Conservation (phyloP, 2,888 invertebrate genomes). For the Cepaea hortensis region DNA sequence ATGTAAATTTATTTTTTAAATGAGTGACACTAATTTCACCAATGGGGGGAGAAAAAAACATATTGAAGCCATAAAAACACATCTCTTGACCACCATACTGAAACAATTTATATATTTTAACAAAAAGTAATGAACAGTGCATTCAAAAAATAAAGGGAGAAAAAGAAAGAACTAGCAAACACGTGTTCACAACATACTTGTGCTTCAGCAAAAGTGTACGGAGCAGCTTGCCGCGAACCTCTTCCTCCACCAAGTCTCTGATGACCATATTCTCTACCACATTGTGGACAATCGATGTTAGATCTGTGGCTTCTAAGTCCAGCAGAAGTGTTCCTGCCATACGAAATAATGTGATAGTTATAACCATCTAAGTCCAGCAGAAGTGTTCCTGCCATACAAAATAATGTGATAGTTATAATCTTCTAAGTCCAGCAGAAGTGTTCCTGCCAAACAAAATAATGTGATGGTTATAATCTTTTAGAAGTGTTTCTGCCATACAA, state of each 20-base stretch:
- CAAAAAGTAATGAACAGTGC: neutral
- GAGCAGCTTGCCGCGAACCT: conserved; percentile 89
- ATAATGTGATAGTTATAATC: neutral
- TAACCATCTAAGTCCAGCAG: neutral
- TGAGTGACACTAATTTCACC: neutral
- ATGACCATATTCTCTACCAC: conserved; percentile 86
- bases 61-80: neutral
- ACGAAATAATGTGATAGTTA: neutral
- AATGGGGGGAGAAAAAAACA: neutral
- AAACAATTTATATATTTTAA: neutral
- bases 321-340: conserved; percentile 84
- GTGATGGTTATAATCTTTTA: neutral
- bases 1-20: no score
- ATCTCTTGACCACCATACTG: neutral
- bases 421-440: conserved; percentile 79
- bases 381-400: conserved; percentile 81
- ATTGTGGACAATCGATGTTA: conserved; percentile 79
- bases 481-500: conserved; percentile 81
- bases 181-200: conserved; percentile 79
- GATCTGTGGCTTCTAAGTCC: conserved; percentile 91
- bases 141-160: neutral
- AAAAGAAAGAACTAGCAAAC: neutral
- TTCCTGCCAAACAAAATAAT: conserved; percentile 75
- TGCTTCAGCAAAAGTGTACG: conserved; percentile 89
- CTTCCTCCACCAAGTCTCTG: conserved; percentile 88